Conservation (phyloP, 2,888 invertebrate genomes). For the Xanthia togata region DNA sequence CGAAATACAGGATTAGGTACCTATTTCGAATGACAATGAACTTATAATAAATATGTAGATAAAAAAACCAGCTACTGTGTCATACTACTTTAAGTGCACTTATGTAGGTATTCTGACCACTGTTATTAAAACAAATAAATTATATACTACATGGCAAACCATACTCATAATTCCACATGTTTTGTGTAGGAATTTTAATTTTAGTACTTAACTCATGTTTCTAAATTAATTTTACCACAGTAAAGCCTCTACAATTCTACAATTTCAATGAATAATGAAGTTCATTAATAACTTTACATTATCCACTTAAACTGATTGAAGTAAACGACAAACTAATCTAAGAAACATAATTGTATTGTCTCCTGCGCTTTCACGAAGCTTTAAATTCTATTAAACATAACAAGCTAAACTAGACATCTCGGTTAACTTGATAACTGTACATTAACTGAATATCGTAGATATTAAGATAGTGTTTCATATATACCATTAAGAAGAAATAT, state of each 20-base stretch:
- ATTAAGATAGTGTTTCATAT: conserved; percentile 31
- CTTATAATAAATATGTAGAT: neutral
- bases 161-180: neutral
- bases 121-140: neutral
- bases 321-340: conserved; percentile 43
- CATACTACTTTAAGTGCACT: neutral
- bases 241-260: conserved; percentile 21
- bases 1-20: neutral
- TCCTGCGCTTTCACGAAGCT: conserved; percentile 42
- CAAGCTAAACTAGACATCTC: conserved; percentile 31
- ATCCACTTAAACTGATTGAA: conserved; percentile 39
- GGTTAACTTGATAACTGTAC: conserved; percentile 42
- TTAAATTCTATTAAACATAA: conserved; percentile 42
- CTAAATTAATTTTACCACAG: neutral
- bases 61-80: neutral
- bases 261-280: conserved; percentile 1
- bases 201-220: neutral
- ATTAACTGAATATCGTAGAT: conserved; percentile 29
- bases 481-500: conserved; percentile 30
- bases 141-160: neutral
- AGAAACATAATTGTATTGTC: conserved; percentile 51
- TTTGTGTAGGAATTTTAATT: neutral
- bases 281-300: conserved; percentile 23
- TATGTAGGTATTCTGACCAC: neutral
- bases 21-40: neutral